Conservation (phyloP, 2,797 vertebrate genomes). For the Pteronotus mesoamericanus region DNA sequence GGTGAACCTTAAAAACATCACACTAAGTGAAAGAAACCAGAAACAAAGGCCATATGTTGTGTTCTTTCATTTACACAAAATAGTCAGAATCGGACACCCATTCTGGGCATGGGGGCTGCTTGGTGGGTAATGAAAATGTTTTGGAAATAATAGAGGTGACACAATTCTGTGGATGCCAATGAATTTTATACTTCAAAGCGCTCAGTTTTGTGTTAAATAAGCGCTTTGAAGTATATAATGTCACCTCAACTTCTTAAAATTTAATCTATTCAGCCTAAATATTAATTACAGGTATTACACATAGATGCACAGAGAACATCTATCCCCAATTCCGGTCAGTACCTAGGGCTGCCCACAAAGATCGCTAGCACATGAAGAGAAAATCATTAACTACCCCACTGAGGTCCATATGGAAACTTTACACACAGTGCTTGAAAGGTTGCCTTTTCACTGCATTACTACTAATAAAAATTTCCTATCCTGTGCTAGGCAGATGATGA, state of each 20-base stretch:
- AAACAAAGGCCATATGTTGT: not conserved
- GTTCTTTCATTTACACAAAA: not conserved
- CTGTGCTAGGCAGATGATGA: not conserved
- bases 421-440: constrained; percentile 64
- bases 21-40: not conserved
- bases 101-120: not conserved
- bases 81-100: not conserved
- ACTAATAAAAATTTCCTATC: constrained; percentile 30
- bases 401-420: constrained; percentile 77
- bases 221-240: too few species aligned
- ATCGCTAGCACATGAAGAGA: constrained; percentile 83
- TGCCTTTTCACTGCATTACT: constrained; percentile 68
- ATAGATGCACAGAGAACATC: constrained; percentile 79
- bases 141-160: not conserved
- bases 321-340: constrained; percentile 82
- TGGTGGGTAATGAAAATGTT: not conserved
- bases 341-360: constrained; percentile 87
- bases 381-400: constrained; percentile 84
- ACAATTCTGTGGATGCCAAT: not conserved
- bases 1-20: not conserved
- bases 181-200: not conserved
- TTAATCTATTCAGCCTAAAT: not conserved
- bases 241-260: not conserved
- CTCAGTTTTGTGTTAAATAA: not conserved
- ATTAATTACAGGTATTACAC: not conserved